These are phyloP conservation scores for Ostrea edulis DNA, from an alignment of 1,140 invertebrate genomes.

Conservation along the genomic window DNA sequence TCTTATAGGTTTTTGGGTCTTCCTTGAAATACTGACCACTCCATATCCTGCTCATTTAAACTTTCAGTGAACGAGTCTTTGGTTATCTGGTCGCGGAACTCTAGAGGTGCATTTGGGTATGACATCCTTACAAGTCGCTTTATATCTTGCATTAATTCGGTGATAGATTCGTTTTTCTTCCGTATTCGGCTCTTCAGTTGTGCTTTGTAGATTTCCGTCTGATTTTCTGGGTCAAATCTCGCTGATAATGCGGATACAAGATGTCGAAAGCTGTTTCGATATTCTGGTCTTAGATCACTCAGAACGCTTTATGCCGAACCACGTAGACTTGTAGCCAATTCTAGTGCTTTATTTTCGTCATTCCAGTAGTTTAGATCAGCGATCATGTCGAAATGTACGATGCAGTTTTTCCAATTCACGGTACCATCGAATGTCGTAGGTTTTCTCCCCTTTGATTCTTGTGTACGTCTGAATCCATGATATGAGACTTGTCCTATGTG, in stretches of 20 bases:
- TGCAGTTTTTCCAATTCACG: slow-evolving; percentile 47
- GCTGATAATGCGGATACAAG: slow-evolving; percentile 38
- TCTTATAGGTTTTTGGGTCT: slow-evolving; percentile 13
- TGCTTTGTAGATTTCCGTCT: slow-evolving; percentile 42
- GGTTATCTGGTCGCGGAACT: slow-evolving; percentile 44
- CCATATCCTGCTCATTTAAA: too few relatives aligned
- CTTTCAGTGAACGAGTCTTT: slow-evolving; percentile 48
- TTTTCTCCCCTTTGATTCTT: slow-evolving; percentile 34
- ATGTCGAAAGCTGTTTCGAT: slow-evolving; percentile 38
- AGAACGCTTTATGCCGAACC: slow-evolving; percentile 44
- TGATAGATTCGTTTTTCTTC: not conserved
- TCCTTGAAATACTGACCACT: not conserved
- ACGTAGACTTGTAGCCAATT: slow-evolving; percentile 43
- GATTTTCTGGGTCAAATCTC: slow-evolving; percentile 42
- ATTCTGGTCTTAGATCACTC: slow-evolving; percentile 33
- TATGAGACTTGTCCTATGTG: not conserved
- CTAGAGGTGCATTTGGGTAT: slow-evolving; percentile 26
- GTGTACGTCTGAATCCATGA: slow-evolving; percentile 5
- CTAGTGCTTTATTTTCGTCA: slow-evolving; percentile 45
- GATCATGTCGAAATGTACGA: slow-evolving; percentile 59
- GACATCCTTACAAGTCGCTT: slow-evolving; percentile 1
- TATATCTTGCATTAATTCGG: not conserved
- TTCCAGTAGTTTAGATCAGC: slow-evolving; percentile 51
- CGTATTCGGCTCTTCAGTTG: not conserved
- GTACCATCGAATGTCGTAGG: slow-evolving; percentile 52